Percentiles rank a stretch among this genome's conserved stretches.
Evolutionary conservation across 2,113 vertebrate species (phyloP).

Genomic region (Nothocercus nigrocapillus): DNA sequence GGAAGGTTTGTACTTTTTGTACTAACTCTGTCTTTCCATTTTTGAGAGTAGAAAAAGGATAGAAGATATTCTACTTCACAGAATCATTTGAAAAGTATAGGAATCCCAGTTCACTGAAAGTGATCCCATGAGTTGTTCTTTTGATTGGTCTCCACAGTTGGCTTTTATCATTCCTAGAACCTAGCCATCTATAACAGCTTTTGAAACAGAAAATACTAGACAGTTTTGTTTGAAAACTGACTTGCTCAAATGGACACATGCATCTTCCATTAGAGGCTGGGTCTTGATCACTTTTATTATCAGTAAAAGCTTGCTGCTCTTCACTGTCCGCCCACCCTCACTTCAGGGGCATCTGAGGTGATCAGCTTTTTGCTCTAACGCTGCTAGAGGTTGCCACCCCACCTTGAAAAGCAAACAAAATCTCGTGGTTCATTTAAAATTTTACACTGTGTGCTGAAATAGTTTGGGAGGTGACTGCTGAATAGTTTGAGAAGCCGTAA

Average conservation of each 20-base stretch:
- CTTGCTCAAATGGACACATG: fast-evolving
- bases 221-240: background rate
- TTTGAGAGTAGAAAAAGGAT: background rate
- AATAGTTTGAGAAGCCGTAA: background rate
- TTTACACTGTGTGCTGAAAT: background rate
- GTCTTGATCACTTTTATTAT: background rate
- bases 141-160: background rate
- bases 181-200: background rate
- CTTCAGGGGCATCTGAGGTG: background rate
- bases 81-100: background rate
- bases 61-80: background rate
- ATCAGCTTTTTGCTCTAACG: background rate
- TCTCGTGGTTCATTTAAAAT: background rate
- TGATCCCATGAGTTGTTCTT: background rate
- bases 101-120: background rate
- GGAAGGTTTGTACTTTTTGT: background rate
- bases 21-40: background rate
- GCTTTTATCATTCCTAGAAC: background rate
- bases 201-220: background rate
- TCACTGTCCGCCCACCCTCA: background rate
- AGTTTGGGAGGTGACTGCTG: background rate
- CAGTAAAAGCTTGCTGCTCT: background rate
- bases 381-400: background rate
- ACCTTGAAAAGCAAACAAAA: background rate
- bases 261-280: background rate